phyloP scores from a whole-genome alignment of 2,113 vertebrate species.

The Sceloporus tristichus region DNA sequence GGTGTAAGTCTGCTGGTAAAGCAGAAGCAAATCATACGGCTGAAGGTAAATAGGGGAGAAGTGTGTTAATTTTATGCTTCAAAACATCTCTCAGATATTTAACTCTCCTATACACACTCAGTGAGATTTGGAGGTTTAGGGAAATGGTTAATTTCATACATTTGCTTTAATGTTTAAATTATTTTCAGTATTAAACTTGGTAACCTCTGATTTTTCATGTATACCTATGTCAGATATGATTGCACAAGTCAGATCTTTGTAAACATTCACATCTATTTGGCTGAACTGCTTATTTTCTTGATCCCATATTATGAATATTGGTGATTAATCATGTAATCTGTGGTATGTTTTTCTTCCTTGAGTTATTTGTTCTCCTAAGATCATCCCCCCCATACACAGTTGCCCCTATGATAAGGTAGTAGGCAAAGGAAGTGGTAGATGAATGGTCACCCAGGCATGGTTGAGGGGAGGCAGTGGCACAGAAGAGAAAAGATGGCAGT shows the following conservation, averaged over 20 bases:
- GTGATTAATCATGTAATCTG: neutral
- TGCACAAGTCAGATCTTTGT: no score
- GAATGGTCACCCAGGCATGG: neutral
- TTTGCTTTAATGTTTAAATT: constrained; percentile 15
- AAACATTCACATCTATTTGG: neutral
- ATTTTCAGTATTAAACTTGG: neutral
- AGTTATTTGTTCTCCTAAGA: neutral
- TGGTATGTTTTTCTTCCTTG: neutral
- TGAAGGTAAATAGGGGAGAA: neutral
- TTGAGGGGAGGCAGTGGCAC: no score
- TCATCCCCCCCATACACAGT: no score
- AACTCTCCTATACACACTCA: neutral
- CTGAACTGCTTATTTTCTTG: neutral
- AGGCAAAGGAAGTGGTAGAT: no score
- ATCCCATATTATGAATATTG: neutral
- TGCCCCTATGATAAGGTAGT: no score
- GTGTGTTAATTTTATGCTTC: constrained; percentile 49
- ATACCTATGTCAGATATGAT: neutral
- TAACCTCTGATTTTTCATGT: constrained; percentile 11
- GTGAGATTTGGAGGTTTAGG: neutral
- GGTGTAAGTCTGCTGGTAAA: neutral
- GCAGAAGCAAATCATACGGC: constrained; percentile 38
- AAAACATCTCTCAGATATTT: neutral
- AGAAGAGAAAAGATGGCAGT: neutral
- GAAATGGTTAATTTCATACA: constrained; percentile 9